A percentile compares a stretch with the other conserved stretches of the same genome.
These are phyloP conservation scores for Fukomys damarensis DNA, from an alignment of 2,113 vertebrate species.

Conservation along the genomic window DNA sequence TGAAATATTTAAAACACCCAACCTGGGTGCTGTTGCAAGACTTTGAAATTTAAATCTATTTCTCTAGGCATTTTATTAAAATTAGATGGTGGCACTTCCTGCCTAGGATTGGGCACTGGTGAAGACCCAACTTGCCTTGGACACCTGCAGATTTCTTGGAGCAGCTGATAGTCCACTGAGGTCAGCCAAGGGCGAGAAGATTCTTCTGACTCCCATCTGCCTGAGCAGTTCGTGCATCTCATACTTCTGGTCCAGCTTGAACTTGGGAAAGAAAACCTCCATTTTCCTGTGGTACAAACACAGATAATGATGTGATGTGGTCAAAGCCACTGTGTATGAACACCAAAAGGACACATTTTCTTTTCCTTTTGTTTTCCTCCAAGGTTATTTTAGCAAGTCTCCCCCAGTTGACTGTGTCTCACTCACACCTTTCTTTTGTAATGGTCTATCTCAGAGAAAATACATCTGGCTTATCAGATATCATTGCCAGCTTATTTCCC, in stretches of 20 bases:
- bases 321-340: not conserved
- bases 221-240: constrained; percentile 90
- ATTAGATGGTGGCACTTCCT: not conserved
- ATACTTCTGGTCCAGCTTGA: constrained; percentile 93
- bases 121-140: constrained; percentile 87
- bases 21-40: not conserved
- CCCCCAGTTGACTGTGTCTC: not conserved
- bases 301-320: not conserved
- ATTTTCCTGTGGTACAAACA: constrained; percentile 86
- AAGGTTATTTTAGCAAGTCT: not conserved
- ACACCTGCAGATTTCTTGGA: constrained; percentile 83
- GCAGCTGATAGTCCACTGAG: constrained; percentile 88
- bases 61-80: not conserved
- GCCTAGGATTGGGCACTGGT: not conserved
- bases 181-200: constrained; percentile 90
- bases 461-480: too few species aligned
- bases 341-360: not conserved
- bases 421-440: not conserved
- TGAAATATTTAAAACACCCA: not conserved
- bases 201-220: constrained; percentile 87
- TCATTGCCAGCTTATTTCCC: not conserved
- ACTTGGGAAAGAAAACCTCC: constrained; percentile 93
- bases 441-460: not conserved
- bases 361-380: not conserved
- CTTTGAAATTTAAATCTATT: not conserved